phyloP scores from a whole-genome alignment of 2,113 vertebrate species.

The Dromas ardeola region DNA sequence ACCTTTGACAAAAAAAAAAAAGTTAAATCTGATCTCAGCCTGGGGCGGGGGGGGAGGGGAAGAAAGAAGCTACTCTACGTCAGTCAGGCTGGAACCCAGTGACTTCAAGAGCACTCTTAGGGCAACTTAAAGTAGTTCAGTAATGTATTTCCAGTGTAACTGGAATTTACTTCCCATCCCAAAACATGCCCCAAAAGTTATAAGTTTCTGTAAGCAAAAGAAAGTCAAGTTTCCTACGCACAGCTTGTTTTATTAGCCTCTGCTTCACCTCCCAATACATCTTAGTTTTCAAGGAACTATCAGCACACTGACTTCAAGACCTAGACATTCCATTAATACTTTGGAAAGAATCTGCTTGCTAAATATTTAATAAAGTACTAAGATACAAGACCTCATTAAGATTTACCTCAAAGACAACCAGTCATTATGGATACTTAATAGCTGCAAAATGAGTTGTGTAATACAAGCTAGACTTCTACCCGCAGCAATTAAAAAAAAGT shows the following conservation, averaged over 20 bases:
- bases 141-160: neutral
- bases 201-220: neutral
- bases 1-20: conserved; percentile 69
- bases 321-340: neutral
- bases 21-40: neutral
- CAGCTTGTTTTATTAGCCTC: neutral
- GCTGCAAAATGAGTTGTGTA: neutral
- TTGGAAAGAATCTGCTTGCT: neutral
- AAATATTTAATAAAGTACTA: neutral
- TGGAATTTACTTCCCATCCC: neutral
- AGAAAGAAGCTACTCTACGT: neutral
- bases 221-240: neutral
- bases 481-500: neutral
- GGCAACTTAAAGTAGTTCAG: neutral
- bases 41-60: neutral
- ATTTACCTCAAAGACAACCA: neutral
- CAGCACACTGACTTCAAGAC: neutral
- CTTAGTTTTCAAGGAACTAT: neutral
- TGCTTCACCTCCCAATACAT: neutral
- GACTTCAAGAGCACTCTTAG: neutral
- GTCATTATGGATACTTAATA: neutral
- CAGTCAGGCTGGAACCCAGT: neutral
- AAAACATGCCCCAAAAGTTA: neutral
- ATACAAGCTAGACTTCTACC: neutral
- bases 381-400: neutral